phyloP scores from a whole-genome alignment of 2,113 vertebrate species.

The Campylomormyrus numenius region DNA sequence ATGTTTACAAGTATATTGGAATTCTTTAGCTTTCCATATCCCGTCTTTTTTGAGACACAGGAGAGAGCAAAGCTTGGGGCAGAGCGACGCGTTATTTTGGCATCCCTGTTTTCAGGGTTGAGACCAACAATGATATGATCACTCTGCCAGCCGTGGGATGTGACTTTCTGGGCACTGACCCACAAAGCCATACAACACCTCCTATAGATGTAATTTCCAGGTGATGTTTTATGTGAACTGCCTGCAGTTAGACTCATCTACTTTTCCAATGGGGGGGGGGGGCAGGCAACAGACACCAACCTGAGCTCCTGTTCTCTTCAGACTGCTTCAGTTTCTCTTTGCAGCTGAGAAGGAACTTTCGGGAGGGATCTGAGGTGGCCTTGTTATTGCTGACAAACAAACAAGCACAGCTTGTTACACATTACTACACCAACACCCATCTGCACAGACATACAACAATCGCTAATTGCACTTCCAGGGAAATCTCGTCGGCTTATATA shows the following conservation, averaged over 20 bases:
- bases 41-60: not conserved
- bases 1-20: not conserved
- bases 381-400: conserved; percentile 81
- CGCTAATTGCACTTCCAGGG: not conserved
- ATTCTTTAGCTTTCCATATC: not conserved
- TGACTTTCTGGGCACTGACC: not conserved
- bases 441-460: not conserved
- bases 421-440: not conserved
- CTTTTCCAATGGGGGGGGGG: not conserved
- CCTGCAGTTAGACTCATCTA: not conserved
- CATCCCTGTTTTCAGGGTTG: too few species aligned
- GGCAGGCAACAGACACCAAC: conserved; percentile 46
- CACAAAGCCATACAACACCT: not conserved
- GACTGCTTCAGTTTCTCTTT: conserved; percentile 87
- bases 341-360: conserved; percentile 80
- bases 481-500: not conserved
- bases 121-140: not conserved
- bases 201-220: not conserved
- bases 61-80: not conserved
- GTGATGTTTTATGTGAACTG: not conserved
- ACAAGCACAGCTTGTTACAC: not conserved
- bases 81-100: not conserved
- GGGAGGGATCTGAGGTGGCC: conserved; percentile 73
- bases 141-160: not conserved
- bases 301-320: conserved; percentile 79